phyloP scores from a whole-genome alignment of 2,797 vertebrate genomes.

The Paramormyrops hopkinsi region DNA sequence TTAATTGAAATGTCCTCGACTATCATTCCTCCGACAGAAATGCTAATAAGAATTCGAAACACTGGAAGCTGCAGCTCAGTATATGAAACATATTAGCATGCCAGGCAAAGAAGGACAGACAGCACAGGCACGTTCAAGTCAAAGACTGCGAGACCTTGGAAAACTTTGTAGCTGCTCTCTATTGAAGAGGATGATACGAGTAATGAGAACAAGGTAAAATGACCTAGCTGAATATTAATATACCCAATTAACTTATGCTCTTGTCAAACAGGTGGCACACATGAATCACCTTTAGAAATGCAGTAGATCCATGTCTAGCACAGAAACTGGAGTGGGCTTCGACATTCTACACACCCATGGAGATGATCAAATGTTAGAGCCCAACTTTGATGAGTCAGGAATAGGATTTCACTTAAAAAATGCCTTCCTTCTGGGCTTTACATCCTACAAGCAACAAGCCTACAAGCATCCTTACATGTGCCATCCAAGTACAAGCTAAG shows the following conservation, averaged over 20 bases:
- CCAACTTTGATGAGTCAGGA: background rate
- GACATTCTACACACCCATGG: background rate
- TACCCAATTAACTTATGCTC: background rate
- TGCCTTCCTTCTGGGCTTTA: background rate
- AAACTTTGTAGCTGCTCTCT: background rate
- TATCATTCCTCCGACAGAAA: conserved; percentile 24
- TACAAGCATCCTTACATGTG: background rate
- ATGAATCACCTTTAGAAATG: background rate
- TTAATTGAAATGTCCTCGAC: conserved; percentile 53
- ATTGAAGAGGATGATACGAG: background rate
- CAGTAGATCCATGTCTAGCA: background rate
- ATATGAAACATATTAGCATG: background rate
- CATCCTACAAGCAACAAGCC: background rate
- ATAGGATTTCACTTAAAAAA: background rate
- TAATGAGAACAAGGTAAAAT: background rate
- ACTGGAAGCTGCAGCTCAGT: conserved; percentile 17
- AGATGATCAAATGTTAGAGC: background rate
- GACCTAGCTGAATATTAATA: background rate
- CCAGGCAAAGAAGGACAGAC: background rate
- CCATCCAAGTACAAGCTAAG: background rate
- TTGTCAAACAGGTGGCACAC: background rate
- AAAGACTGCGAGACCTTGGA: background rate
- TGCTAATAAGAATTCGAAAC: conserved; percentile 41
- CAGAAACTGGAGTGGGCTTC: background rate
- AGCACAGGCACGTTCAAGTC: background rate